Evolutionary conservation across 2,113 vertebrate species (phyloP).

Genomic region (Heteronetta atricapilla): DNA sequence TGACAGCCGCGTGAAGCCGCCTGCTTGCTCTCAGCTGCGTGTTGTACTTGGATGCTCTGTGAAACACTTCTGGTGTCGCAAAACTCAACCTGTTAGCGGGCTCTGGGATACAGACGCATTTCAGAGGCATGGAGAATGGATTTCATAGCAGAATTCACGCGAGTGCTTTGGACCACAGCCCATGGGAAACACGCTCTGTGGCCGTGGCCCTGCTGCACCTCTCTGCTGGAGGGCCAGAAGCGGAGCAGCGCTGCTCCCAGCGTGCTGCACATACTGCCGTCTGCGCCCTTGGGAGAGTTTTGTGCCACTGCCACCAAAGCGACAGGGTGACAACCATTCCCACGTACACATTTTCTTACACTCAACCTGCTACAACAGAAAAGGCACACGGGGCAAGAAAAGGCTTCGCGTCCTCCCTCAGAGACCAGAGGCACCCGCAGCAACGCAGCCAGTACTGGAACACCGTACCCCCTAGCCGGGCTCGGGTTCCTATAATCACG

Average conservation of each 20-base stretch:
- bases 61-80: background rate
- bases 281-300: background rate
- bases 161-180: background rate
- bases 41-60: fast-evolving
- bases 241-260: background rate
- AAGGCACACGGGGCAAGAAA: fast-evolving
- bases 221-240: no score
- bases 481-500: background rate
- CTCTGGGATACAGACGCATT: background rate
- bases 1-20: background rate
- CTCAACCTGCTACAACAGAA: background rate
- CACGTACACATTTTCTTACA: background rate
- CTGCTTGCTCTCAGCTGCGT: background rate
- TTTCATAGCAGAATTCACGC: background rate
- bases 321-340: background rate
- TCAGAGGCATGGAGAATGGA: background rate
- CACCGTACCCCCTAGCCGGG: background rate
- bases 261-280: no score
- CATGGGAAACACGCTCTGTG: no score
- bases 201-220: no score
- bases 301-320: background rate
- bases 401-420: background rate
- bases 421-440: background rate
- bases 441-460: background rate
- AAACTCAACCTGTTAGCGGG: background rate